Evolutionary conservation across 2,888 invertebrate genomes (phyloP), one percentile per base, ranked within the genome.

Genomic region (Matsumyia berberina): DNA sequence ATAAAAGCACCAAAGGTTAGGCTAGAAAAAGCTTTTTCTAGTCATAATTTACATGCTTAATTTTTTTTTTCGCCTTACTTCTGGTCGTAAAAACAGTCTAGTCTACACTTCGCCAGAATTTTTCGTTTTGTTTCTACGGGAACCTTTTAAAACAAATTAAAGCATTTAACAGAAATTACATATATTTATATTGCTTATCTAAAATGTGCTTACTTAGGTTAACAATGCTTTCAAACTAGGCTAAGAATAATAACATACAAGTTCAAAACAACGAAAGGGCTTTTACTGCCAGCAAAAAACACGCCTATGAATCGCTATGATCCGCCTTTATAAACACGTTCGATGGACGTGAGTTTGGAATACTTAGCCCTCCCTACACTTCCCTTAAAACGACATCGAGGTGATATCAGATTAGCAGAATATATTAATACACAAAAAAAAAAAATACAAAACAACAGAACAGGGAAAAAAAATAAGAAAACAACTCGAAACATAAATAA

Each of bases 401-500:
- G 90, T 90, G 90, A 91, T 91, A 91, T 91, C 90, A 89, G 87
- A 87, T 88, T 87, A 88, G 89, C 88, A 88, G 89, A 89, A 91
- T 90, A 91, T 90, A 89, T 90, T 89, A 90, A 90, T 90, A 89
- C 89, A 90, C 90, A 83, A 76, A 87, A 72, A 67, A 86, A 69
- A 81, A 19, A 19, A 81, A 73, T 64, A 82, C 62, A 81, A 35
- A 24, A 55, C 69, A 66, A 73, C 67, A 87, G 69, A 82, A 82
- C 86, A 80, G 55, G 53, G 58, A 51, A 85, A 77, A 80, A 81
- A 51, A 46, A 57, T 35, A 53, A 70, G 70, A 87, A 74, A 85
- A 86, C 86, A 82, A 79, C 74, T 82, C 78, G 62, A 77, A 76
- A 86, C 64, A 58, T 62, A 69, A 74, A 76, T 35, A 70, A 70